A percentile compares a stretch with the other conserved stretches of the same genome.
Conservation (phyloP, 2,797 vertebrate genomes). For the Aythya fuligula region DNA sequence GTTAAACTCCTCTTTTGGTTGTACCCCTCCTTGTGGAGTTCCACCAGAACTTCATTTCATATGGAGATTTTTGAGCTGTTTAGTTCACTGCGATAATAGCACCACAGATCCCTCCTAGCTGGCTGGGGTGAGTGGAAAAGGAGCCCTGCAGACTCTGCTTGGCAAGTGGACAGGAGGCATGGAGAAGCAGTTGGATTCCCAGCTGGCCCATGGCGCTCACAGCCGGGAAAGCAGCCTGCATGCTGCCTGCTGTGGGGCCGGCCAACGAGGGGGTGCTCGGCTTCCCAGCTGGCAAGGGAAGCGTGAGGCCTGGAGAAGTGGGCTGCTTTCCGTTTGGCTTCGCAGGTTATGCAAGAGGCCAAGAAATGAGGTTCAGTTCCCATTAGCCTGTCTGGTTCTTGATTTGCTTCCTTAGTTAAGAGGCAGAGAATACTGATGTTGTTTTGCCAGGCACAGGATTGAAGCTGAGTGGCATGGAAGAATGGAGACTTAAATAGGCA, state of each 20-base stretch:
- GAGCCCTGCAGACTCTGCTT: constrained; percentile 11
- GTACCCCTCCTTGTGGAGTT: neutral
- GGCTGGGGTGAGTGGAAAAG: constrained; percentile 12
- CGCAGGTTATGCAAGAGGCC: constrained; percentile 29
- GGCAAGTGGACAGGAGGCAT: constrained; percentile 39
- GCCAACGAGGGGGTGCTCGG: neutral
- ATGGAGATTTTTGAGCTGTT: neutral
- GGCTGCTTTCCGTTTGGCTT: constrained; percentile 70
- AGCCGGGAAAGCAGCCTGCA: constrained; percentile 22
- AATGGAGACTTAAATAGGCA: constrained; percentile 67
- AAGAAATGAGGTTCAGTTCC: constrained; percentile 74
- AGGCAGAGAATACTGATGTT: constrained; percentile 62
- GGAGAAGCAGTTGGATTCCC: constrained; percentile 59
- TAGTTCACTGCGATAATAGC: neutral
- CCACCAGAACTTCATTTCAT: neutral
- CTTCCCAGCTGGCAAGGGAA: constrained; percentile 55
- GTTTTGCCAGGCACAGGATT: constrained; percentile 51
- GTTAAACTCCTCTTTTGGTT: neutral
- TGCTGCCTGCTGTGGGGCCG: constrained; percentile 27
- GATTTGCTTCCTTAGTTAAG: constrained; percentile 55
- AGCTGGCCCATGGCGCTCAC: constrained; percentile 46
- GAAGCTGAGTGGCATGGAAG: constrained; percentile 46
- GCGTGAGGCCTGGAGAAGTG: neutral
- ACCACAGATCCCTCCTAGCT: neutral
- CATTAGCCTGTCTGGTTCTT: constrained; percentile 71